Evolutionary conservation across 1,140 invertebrate species (phyloP).

Genomic region (Mercenaria mercenaria): DNA sequence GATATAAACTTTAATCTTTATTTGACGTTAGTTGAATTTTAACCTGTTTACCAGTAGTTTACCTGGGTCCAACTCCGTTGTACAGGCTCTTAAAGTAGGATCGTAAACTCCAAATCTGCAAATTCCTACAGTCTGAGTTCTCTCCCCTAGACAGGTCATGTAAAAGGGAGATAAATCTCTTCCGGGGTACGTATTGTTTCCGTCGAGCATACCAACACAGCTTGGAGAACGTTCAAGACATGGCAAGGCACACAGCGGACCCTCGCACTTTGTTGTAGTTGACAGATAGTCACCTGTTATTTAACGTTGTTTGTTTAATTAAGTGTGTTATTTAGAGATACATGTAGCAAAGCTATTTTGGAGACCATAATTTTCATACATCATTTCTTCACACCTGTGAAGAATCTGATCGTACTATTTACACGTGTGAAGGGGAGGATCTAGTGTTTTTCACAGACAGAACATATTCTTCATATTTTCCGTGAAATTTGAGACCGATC

Average conservation of each 20-base stretch:
- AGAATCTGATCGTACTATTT: too few relatives aligned
- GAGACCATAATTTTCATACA: too few relatives aligned
- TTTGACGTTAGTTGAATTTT: not conserved
- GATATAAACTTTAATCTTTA: too few relatives aligned
- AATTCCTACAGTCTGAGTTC: conserved; percentile 75
- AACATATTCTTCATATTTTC: too few relatives aligned
- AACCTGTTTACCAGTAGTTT: conserved; percentile 12
- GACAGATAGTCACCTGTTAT: conserved; percentile 68
- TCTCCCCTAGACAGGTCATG: conserved; percentile 71
- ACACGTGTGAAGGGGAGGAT: too few relatives aligned
- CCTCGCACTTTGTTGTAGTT: conserved; percentile 65
- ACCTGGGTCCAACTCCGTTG: conserved; percentile 74
- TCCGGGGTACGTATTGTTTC: conserved; percentile 73
- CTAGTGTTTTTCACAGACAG: too few relatives aligned
- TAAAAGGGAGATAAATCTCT: conserved; percentile 73
- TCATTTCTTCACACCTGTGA: too few relatives aligned
- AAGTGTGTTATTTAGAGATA: too few relatives aligned
- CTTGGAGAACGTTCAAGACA: conserved; percentile 72
- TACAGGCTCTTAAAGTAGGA: conserved; percentile 73
- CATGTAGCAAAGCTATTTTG: too few relatives aligned
- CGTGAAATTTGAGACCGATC: too few relatives aligned
- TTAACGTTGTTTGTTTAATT: too few relatives aligned
- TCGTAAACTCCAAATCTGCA: conserved; percentile 79
- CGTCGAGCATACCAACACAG: conserved; percentile 73
- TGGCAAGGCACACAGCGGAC: conserved; percentile 66